These are phyloP conservation scores for Phyllotis vaccarum DNA, from an alignment of 2,797 vertebrate species.

Conservation along the genomic window DNA sequence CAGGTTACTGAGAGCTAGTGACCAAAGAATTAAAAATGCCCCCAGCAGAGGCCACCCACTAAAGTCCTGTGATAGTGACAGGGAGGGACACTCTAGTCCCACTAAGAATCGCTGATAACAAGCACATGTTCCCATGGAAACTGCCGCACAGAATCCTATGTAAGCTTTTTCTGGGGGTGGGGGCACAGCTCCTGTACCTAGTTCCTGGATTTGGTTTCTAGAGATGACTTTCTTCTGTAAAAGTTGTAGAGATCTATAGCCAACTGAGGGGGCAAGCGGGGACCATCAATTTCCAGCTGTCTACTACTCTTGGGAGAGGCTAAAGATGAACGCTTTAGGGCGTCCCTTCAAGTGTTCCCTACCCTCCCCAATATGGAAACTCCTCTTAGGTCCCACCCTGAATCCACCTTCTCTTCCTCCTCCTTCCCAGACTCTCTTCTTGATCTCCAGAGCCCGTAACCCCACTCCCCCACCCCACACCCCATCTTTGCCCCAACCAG, in stretches of 20 bases:
- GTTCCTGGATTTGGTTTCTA: constrained; percentile 9
- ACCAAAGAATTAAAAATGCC: neutral
- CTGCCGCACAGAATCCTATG: constrained; percentile 66
- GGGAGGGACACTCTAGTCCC: constrained; percentile 15
- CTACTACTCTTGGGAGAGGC: neutral
- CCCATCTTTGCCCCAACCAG: neutral
- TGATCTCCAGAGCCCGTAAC: neutral
- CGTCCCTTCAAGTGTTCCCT: neutral
- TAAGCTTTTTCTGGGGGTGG: constrained; percentile 4
- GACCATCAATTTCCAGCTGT: neutral
- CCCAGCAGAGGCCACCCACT: neutral
- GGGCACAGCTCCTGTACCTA: neutral
- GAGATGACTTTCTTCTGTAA: neutral
- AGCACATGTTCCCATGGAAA: constrained; percentile 78
- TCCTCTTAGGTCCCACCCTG: neutral
- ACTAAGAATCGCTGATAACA: neutral
- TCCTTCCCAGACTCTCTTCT: neutral
- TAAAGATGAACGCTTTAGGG: neutral
- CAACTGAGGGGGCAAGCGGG: too few relatives aligned
- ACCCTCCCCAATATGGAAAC: neutral
- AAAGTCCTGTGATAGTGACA: neutral
- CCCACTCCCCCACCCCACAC: neutral
- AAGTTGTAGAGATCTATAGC: neutral
- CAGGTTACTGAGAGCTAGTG: constrained; percentile 22
- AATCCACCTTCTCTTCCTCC: neutral